Evolutionary conservation across 1,140 invertebrate genomes (phyloP), one percentile per base, ranked within the genome.

Genomic region (Metopolophium dirhodum): DNA sequence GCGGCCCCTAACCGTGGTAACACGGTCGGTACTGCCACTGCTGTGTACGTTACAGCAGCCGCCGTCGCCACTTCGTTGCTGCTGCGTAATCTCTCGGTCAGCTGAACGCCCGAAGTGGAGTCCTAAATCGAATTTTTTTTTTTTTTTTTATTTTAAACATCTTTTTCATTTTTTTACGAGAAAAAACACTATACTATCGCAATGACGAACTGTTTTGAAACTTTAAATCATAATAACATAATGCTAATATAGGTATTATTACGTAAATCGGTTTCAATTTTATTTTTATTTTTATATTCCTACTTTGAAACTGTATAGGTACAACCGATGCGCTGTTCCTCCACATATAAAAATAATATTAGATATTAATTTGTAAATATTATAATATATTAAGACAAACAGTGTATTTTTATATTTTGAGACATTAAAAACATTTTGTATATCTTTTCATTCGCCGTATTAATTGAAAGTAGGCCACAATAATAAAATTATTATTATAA

Each of bases 361-460:
- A 68, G 61, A 30, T 68, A 68, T 68, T 8, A 68, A n/a, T 18
- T 77, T 77, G 61, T 77, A 77, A 77, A 77, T 77, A 77, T n/a
- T n/a, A 77, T 18, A 18, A 77, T 77, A 6, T n/a, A 77, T n/a
- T 77, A n/a, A 77, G 30, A 77, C 20, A 20, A 77, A 77, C 49
- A n/a, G 30, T 88, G 45, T 47, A 47, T 30, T 86, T 85, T 85
- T 85, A 35, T 45, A 45, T 85, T 45, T 45, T 8, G 14, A 88
- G 2, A 35, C 14, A 88, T 88, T 88, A 88, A 88, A 85, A 41
- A 87, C n/a, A 30, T 88, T 88, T 88, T 88, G n/a, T 88, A 88
- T 20, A 88, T 88, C 47, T n/a, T 88, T 49, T 51, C 30, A 37
- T 88, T 26, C n/a, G 30, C 61, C n/a, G 61, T 77, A 77, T 77